Evolutionary conservation across 2,888 invertebrate genomes (phyloP).

Genomic region (Anorthoa munda): DNA sequence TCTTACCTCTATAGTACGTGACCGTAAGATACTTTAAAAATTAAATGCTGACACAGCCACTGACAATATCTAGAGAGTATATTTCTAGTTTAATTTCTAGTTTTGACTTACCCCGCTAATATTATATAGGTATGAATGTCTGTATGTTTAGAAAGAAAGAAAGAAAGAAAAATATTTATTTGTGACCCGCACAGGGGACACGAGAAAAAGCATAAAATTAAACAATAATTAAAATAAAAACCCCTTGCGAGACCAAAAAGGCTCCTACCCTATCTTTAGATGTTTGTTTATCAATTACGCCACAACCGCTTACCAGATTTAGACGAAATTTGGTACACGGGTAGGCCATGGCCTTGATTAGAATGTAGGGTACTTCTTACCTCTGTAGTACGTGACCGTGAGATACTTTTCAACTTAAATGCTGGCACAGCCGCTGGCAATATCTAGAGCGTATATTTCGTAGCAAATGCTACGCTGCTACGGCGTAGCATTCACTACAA

Average conservation of each 20-base stretch:
- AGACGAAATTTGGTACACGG: not conserved
- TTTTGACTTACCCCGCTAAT: slow-evolving; percentile 4
- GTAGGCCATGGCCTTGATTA: not conserved
- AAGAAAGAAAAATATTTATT: no score
- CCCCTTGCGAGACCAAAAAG: no score
- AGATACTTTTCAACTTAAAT: not conserved
- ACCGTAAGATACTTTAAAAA: not conserved
- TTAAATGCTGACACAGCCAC: not conserved
- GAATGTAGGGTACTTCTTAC: not conserved
- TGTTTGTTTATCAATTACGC: not conserved
- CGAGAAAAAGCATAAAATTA: no score
- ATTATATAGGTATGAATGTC: no score
- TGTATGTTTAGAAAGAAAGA: no score
- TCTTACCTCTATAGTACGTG: not conserved
- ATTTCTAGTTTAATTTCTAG: slow-evolving; percentile 22
- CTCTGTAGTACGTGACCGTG: not conserved
- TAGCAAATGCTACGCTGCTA: slow-evolving; percentile 51
- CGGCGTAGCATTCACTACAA: slow-evolving; percentile 50
- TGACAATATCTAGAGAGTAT: not conserved
- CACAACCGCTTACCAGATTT: not conserved
- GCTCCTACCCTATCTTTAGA: no score
- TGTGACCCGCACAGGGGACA: no score
- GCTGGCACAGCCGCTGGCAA: not conserved
- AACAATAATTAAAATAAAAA: no score
- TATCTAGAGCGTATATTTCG: slow-evolving; percentile 2